Evolutionary conservation across 2,113 vertebrate species (phyloP), one percentile per base, ranked within the genome.

Genomic region (Oncorhynchus gorbuscha): DNA sequence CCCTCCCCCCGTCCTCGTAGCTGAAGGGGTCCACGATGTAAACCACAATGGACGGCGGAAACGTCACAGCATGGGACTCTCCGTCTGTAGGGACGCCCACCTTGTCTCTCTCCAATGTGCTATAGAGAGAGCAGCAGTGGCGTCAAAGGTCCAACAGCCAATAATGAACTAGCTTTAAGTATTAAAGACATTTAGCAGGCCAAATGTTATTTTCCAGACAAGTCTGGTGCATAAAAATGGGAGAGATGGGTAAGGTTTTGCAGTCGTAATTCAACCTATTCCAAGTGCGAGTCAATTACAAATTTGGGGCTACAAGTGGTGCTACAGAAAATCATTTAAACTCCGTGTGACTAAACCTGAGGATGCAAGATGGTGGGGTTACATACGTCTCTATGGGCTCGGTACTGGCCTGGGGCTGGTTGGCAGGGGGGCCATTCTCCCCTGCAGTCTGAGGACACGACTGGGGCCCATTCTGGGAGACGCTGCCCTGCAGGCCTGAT

Each of bases 41-140:
- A 87, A 99, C 95, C 65, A 99, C 96, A 74, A 99, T 97, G 78
- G 97, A 95, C 73, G 97, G 97, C 1, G 97, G 97, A 81, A 96
- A 98, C 22, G 96, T 95, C 86, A 97, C 81, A 22, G 96, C 97
- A 69, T 98, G 97, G 59, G 97, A 99, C 87, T 98, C 97, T 72
- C 97, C 97, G 24, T 99, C 97, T 26, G 97, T 99, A 22, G 97
- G 97, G 80, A 98, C 95, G 76, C 97, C 97, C 45, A 99, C 97
- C 93, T 97, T 97, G 91, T 99, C 97, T 26, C 97, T 94, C 77
- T 99, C 97, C 96, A 98, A 97, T 83, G 97, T 98, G 94, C 97
- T 99, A 89, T 58, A 20, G 67, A 71, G 24, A 76, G 2, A 80
- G 39, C 39, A 59, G 22, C 51, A 55, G 14, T 55, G 1, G 16